Evolutionary conservation across 2,113 vertebrate genomes (phyloP).

Genomic region (Malaclemys terrapin): DNA sequence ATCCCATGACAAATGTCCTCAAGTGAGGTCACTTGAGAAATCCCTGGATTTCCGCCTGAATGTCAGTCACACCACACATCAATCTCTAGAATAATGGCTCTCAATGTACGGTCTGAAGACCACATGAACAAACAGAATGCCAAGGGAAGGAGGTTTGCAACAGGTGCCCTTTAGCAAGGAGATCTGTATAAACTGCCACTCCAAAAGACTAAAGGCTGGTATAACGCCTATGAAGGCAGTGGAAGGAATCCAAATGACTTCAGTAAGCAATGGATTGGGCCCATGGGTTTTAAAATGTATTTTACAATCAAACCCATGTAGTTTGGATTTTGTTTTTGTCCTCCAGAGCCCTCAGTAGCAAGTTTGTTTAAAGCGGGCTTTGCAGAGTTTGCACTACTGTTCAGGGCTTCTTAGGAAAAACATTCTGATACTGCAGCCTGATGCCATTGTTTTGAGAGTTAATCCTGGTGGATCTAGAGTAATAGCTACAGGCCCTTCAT

Average conservation of each 20-base stretch:
- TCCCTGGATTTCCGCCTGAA: constrained; percentile 32
- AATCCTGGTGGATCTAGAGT: background rate
- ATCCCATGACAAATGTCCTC: constrained; percentile 16
- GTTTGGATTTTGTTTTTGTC: constrained; percentile 13
- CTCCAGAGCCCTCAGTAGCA: background rate
- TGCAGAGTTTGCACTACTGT: background rate
- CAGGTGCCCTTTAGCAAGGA: background rate
- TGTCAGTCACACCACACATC: background rate
- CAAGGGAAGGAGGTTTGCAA: constrained; percentile 12
- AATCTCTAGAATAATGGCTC: background rate
- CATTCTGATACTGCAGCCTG: background rate
- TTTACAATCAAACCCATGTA: constrained; percentile 36
- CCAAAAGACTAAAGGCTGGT: background rate
- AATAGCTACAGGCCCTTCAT: background rate
- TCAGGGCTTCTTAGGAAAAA: background rate
- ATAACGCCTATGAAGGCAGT: background rate
- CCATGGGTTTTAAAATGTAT: background rate
- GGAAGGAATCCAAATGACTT: background rate
- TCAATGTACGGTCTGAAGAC: background rate
- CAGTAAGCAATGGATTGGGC: background rate
- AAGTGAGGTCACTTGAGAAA: constrained; percentile 32
- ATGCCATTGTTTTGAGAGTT: background rate
- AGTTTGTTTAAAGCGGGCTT: constrained; percentile 23
- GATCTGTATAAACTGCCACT: background rate
- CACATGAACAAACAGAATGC: constrained; percentile 49